These are phyloP conservation scores for Physeter macrocephalus DNA, from an alignment of 2,113 vertebrate species.

Conservation along the genomic window DNA sequence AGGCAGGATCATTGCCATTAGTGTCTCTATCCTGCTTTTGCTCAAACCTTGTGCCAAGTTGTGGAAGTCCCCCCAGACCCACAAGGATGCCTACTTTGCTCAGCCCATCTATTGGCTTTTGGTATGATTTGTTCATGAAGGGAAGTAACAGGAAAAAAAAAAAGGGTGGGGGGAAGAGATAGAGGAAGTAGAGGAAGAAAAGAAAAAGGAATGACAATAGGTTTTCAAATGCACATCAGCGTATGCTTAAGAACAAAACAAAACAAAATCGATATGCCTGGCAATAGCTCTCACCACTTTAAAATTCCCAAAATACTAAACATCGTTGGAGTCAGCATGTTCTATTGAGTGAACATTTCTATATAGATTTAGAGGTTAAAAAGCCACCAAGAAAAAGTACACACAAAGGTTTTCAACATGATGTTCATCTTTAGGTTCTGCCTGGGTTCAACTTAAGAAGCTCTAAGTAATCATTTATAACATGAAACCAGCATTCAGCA, in stretches of 20 bases:
- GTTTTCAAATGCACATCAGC: not conserved
- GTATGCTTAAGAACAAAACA: not conserved
- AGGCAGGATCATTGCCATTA: fast-evolving
- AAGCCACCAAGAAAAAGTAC: not conserved
- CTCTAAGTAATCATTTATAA: not conserved
- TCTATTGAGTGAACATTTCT: not conserved
- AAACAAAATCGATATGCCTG: not conserved
- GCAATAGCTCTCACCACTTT: not conserved
- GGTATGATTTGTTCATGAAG: not conserved
- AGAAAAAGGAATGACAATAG: not conserved
- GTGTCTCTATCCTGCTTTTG: not conserved
- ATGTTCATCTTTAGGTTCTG: not conserved
- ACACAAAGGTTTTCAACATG: not conserved
- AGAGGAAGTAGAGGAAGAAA: not conserved
- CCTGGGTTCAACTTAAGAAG: not conserved
- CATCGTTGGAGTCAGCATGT: not conserved
- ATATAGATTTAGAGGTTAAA: slow-evolving; percentile 18
- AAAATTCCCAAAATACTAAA: not conserved
- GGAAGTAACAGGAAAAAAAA: not conserved
- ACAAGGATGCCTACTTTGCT: not conserved
- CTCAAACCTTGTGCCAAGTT: not conserved
- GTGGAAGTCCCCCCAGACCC: not conserved
- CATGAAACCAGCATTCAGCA: not conserved
- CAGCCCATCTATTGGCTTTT: not conserved
- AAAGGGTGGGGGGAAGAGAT: not conserved